Conservation (phyloP, 2,113 vertebrate genomes). For the Oostethus manadensis region DNA sequence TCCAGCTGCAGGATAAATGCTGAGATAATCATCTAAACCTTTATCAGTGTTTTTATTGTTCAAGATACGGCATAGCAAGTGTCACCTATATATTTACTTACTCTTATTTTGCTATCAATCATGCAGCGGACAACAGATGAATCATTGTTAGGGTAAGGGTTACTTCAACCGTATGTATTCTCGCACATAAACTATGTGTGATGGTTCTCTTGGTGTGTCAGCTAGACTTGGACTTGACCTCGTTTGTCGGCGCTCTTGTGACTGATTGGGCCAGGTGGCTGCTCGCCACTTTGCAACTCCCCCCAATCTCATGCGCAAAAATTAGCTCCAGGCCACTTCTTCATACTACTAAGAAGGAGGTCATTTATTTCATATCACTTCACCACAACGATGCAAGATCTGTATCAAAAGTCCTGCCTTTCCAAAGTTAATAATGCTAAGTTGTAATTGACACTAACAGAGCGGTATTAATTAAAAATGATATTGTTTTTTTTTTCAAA, state of each 20-base stretch:
- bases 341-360: constrained; percentile 23
- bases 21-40: constrained; percentile 12
- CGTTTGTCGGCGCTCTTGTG: constrained; percentile 27
- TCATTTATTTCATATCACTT: background rate
- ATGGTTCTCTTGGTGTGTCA: constrained; percentile 7
- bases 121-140: no score
- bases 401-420: no score
- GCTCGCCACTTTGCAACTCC: constrained; percentile 7
- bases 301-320: constrained; percentile 50
- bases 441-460: no score
- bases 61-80: no score
- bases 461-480: no score
- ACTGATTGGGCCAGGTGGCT: constrained; percentile 65
- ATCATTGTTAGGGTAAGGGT: no score
- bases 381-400: no score
- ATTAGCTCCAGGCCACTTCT: constrained; percentile 42
- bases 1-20: constrained; percentile 14
- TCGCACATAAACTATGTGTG: constrained; percentile 1
- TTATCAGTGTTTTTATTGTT: constrained; percentile 28
- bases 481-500: no score
- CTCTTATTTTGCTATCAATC: no score
- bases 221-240: constrained; percentile 16
- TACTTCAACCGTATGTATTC: background rate
- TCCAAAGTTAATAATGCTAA: no score
- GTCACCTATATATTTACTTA: no score